phyloP scores from a whole-genome alignment of 2,888 invertebrate genomes.

The Apodemia duryi region DNA sequence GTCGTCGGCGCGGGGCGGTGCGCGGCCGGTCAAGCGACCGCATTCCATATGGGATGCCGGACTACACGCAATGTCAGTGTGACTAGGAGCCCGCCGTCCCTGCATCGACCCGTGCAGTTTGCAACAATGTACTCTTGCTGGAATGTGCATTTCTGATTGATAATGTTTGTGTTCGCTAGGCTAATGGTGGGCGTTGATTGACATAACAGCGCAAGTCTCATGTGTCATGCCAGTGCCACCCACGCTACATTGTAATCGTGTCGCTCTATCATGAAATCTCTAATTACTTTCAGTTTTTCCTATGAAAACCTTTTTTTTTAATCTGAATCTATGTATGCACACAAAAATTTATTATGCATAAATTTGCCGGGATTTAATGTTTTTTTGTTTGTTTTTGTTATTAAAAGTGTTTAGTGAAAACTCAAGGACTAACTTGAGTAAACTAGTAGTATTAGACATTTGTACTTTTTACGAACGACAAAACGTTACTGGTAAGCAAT shows the following conservation, averaged over 20 bases:
- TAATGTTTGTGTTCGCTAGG: conserved; percentile 31
- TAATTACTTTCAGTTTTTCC: neutral
- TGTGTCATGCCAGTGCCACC: conserved; percentile 28
- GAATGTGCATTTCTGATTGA: conserved; percentile 30
- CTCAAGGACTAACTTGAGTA: too few species aligned
- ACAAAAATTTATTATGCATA: too few species aligned
- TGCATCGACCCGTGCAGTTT: conserved; percentile 38
- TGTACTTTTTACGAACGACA: too few species aligned
- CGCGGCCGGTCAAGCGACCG: conserved; percentile 67
- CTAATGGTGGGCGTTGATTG: conserved; percentile 38
- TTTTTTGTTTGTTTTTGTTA: too few species aligned
- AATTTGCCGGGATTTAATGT: too few species aligned
- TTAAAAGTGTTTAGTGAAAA: too few species aligned
- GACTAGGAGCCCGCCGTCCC: conserved; percentile 50
- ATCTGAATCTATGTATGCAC: too few species aligned
- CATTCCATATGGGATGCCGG: conserved; percentile 77
- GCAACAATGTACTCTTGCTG: conserved; percentile 34
- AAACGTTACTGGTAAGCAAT: too few species aligned
- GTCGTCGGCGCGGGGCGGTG: conserved; percentile 43
- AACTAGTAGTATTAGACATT: too few species aligned
- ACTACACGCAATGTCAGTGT: conserved; percentile 77
- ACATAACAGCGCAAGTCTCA: conserved; percentile 47
- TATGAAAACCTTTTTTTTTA: neutral
- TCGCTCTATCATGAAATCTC: conserved; percentile 21
- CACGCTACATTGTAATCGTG: conserved; percentile 24